These are phyloP conservation scores for Formicarius rufipectus DNA, from an alignment of 2,113 vertebrate species.

Conservation along the genomic window DNA sequence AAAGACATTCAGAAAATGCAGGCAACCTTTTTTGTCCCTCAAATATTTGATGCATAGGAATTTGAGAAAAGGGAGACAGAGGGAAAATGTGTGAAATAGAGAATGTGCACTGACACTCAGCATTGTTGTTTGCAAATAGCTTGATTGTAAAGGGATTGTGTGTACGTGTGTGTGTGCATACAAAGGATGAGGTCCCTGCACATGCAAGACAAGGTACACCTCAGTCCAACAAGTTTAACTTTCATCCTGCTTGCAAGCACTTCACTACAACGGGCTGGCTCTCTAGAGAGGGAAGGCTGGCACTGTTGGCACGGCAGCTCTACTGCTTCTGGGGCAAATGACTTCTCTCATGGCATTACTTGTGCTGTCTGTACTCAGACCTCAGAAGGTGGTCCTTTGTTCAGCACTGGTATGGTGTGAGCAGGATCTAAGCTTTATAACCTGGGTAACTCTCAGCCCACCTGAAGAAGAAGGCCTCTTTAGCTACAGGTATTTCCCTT, in stretches of 20 bases:
- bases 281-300: background rate
- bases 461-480: background rate
- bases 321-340: background rate
- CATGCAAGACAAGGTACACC: fast-evolving
- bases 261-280: background rate
- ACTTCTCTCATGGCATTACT: background rate
- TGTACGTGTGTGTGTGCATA: fast-evolving
- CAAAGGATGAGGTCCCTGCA: background rate
- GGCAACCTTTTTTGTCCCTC: background rate
- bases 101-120: background rate
- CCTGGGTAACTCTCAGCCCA: background rate
- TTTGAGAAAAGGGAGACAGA: background rate
- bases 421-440: background rate
- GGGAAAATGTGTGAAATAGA: background rate
- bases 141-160: background rate
- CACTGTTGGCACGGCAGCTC: background rate
- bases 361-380: background rate
- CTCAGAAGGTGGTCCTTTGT: background rate
- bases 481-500: background rate
- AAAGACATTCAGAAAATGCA: background rate
- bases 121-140: background rate
- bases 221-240: background rate
- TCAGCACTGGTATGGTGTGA: background rate
- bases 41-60: background rate
- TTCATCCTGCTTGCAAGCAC: background rate